Conservation (phyloP, 2,888 invertebrate genomes). For the Ophion ellenae region DNA sequence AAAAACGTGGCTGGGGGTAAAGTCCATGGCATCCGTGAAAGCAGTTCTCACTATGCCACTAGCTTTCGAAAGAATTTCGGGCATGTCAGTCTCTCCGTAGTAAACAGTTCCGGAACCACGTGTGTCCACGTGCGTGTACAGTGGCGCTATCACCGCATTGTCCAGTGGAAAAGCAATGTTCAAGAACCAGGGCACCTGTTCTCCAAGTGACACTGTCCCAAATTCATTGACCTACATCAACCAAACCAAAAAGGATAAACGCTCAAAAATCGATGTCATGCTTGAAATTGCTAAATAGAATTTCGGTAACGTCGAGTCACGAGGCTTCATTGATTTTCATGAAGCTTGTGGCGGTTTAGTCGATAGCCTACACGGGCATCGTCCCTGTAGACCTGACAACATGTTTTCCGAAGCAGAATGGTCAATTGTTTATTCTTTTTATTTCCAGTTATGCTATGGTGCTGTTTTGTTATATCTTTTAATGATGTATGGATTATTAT, state of each 20-base stretch:
- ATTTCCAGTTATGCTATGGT: not conserved
- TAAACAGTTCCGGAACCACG: constrained; percentile 89
- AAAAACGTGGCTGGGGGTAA: constrained; percentile 91
- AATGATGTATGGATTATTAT: no score
- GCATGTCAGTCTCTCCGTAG: constrained; percentile 88
- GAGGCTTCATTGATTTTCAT: constrained; percentile 33
- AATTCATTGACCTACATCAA: constrained; percentile 92
- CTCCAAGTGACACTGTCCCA: constrained; percentile 94
- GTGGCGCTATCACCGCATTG: constrained; percentile 94
- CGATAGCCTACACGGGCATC: not conserved
- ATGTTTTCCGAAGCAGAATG: not conserved
- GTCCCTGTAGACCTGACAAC: not conserved
- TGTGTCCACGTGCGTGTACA: constrained; percentile 96
- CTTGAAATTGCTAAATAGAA: constrained; percentile 19
- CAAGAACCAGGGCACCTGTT: constrained; percentile 93
- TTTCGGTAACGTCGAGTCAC: constrained; percentile 14
- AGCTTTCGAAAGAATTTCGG: constrained; percentile 87
- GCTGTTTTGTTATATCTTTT: no score
- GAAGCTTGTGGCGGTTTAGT: not conserved
- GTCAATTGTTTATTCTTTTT: not conserved
- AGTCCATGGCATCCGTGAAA: constrained; percentile 89
- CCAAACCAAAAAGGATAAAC: constrained; percentile 71
- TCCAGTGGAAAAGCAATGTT: constrained; percentile 95
- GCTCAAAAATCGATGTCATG: not conserved
- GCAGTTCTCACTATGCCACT: constrained; percentile 89